A percentile compares a stretch with the other conserved stretches of the same genome.
phyloP scores from a whole-genome alignment of 2,888 invertebrate species.

The Acanthosoma haemorrhoidale region DNA sequence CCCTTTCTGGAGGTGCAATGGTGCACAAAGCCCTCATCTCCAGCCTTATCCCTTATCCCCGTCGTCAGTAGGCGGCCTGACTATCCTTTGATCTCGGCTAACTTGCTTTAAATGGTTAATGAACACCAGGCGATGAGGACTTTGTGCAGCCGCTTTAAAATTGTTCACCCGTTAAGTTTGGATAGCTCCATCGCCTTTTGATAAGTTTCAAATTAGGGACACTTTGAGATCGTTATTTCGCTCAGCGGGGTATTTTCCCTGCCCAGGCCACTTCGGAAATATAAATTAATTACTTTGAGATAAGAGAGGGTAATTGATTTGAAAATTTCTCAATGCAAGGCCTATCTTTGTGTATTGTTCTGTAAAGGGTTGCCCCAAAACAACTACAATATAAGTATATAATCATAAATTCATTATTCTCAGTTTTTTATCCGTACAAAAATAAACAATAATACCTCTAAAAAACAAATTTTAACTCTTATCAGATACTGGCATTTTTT shows the following conservation, averaged over 20 bases:
- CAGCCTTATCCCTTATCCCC: too few relatives aligned
- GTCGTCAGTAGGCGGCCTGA: too few relatives aligned
- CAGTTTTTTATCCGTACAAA: too few relatives aligned
- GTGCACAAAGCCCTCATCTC: too few relatives aligned
- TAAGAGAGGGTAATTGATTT: not conserved
- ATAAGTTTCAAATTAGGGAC: not conserved
- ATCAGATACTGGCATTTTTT: too few relatives aligned
- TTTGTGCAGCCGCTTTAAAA: not conserved
- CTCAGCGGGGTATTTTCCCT: not conserved
- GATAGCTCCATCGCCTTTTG: not conserved
- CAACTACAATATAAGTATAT: too few relatives aligned
- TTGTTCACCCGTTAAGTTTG: not conserved
- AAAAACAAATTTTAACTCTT: too few relatives aligned
- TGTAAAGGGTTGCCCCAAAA: not conserved
- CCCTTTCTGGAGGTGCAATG: too few relatives aligned
- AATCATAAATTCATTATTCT: too few relatives aligned
- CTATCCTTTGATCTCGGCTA: not conserved
- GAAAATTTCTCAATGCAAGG: not conserved
- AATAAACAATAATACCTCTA: too few relatives aligned
- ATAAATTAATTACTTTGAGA: not conserved
- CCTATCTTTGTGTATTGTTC: not conserved
- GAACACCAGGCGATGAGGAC: not conserved
- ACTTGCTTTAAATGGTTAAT: constrained; percentile 1
- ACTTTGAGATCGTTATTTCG: not conserved
- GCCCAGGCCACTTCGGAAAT: not conserved